phyloP scores from a whole-genome alignment of 2,888 invertebrate genomes.

The Ceramica pisi region DNA sequence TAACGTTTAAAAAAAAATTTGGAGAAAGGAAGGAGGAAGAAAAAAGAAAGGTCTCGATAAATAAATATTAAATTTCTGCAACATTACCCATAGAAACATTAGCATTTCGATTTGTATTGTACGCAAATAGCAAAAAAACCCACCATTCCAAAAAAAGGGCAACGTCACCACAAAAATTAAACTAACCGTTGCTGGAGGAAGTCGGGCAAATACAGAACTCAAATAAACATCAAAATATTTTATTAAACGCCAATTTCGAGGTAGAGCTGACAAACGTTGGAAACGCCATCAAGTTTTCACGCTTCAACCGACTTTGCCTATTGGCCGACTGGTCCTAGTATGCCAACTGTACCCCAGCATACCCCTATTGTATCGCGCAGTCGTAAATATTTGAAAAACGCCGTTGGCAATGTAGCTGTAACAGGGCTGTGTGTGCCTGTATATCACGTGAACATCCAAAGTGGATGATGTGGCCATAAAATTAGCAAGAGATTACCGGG shows the following conservation, averaged over 20 bases:
- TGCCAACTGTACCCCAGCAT: constrained; percentile 27
- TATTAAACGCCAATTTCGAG: constrained; percentile 75
- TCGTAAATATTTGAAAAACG: constrained; percentile 79
- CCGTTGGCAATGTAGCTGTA: constrained; percentile 50
- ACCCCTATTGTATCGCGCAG: constrained; percentile 73
- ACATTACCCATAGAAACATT: constrained; percentile 17
- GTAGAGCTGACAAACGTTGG: constrained; percentile 66
- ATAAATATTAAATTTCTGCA: constrained; percentile 21
- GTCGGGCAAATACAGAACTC: constrained; percentile 28
- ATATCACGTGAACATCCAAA: constrained; percentile 52
- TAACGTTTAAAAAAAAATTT: constrained; percentile 6
- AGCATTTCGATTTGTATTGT: background rate
- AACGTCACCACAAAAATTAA: constrained; percentile 29
- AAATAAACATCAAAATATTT: constrained; percentile 68
- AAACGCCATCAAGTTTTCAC: constrained; percentile 79
- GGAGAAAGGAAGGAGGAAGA: no score
- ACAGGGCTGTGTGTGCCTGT: constrained; percentile 43
- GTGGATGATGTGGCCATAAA: constrained; percentile 35
- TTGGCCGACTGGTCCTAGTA: constrained; percentile 23
- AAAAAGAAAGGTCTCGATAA: background rate
- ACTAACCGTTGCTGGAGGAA: constrained; percentile 13
- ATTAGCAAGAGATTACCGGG: constrained; percentile 6
- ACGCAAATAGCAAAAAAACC: background rate
- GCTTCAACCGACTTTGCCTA: constrained; percentile 49
- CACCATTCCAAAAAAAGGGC: constrained; percentile 5